Evolutionary conservation across 35 echinoderm and acorn worm species (phyloP).

Genomic region (Anneissia japonica): DNA sequence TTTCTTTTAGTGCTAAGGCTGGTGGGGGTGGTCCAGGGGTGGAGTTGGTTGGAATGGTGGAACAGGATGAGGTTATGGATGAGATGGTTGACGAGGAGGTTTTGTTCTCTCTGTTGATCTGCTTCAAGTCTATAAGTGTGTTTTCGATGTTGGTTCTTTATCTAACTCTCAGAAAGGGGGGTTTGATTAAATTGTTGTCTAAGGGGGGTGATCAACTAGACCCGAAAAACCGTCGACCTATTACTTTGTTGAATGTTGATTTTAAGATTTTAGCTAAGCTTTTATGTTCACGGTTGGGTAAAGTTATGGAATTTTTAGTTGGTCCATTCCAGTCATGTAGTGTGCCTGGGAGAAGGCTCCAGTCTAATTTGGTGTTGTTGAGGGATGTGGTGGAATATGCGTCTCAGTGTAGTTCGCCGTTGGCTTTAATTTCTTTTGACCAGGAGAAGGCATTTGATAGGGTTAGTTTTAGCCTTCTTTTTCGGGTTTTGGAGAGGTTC

Average conservation of each 20-base stretch:
- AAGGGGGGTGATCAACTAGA: slow-evolving; percentile 11
- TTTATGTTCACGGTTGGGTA: background rate
- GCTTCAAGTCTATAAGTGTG: slow-evolving; percentile 14
- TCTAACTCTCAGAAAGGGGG: slow-evolving; percentile 18
- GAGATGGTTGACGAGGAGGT: background rate
- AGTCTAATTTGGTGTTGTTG: slow-evolving; percentile 12
- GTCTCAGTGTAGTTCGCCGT: background rate
- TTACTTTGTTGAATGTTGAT: slow-evolving; percentile 45
- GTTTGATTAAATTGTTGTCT: slow-evolving; percentile 13
- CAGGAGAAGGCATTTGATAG: slow-evolving; percentile 44
- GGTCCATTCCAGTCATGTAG: slow-evolving; percentile 16
- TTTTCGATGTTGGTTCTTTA: background rate
- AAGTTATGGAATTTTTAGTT: slow-evolving; percentile 19
- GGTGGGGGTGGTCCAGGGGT: background rate
- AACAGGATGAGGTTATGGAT: slow-evolving; percentile 11
- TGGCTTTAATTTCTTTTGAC: slow-evolving; percentile 16
- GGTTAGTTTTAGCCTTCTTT: background rate
- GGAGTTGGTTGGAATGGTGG: background rate
- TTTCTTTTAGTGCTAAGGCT: slow-evolving; percentile 8
- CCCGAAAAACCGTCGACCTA: slow-evolving; percentile 49
- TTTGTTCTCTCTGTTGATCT: slow-evolving; percentile 9
- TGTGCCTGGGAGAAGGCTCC: slow-evolving; percentile 5
- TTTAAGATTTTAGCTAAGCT: slow-evolving; percentile 47
- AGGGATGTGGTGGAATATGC: slow-evolving; percentile 19
- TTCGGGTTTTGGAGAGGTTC: background rate